Evolutionary conservation across 1,140 invertebrate species (phyloP), one percentile per base, ranked within the genome.

Genomic region (Bombus soroeensis): DNA sequence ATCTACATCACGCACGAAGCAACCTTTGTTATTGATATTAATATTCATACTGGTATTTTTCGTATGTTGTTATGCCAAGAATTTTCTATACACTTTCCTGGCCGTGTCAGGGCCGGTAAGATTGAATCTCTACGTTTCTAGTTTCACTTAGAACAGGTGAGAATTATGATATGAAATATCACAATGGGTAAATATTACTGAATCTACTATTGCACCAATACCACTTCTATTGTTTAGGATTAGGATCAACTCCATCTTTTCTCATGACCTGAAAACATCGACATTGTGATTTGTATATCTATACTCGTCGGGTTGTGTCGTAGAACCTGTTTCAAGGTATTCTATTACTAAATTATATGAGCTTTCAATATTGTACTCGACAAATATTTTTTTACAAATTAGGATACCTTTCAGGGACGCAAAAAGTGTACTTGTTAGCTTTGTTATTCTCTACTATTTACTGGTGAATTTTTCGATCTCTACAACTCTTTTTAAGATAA

Each of bases 1-100:
- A 41, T 28, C 68, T 73, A 64, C 84, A 87, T 87, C 76, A 88
- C 81, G 81, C 73, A 73, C 57, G 18, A 43, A 90, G 78, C 85
- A 74, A 87, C 76, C 47, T 78, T 68, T 47, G 39, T 41, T n/a
- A 39, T 41, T 18, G 25, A 43, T 41, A 41, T 41, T 41, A n/a
- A 72, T 43, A 43, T 85, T 37, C 22, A 22, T 18, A 43, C 9
- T 47, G 37, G 32, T 77, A 1, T n/a, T 43, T 59, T 71, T 37
- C 12, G 79, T 83, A 76, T 43, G 76, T 68, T 85, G 41, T 81
- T 83, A 77, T 41, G 57, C 41, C 57, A 53, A 39, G 32, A 13
- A 34, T 28, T 62, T 47, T 71, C 10, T 18, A 34, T 18, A 34
- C 41, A n/a, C 1, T 57, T 32, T n/a, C 3, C 22, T 13, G 34